Percentiles rank a stretch among this genome's conserved stretches.
Conservation (phyloP, 1,140 invertebrate genomes). For the Dreissena polymorpha region DNA sequence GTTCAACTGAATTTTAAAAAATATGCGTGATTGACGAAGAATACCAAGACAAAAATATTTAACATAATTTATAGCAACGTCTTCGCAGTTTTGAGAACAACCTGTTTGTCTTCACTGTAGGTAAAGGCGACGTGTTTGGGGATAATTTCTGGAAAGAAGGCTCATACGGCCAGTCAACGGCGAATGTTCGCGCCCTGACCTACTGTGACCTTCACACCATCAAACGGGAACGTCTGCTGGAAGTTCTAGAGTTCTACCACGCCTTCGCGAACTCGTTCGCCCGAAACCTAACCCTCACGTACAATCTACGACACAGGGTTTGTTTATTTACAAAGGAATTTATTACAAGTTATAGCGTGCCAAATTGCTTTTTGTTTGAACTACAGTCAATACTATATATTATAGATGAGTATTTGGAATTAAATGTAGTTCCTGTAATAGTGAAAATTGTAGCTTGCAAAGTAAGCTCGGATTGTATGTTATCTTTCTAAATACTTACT, state of each 20-base stretch:
- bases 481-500: too few relatives aligned
- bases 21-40: too few relatives aligned
- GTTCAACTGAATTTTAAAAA: too few relatives aligned
- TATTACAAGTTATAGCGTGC: too few relatives aligned
- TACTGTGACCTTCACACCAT: slow-evolving; percentile 99
- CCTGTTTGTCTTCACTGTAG: slow-evolving; percentile 81
- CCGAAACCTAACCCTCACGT: slow-evolving; percentile 98
- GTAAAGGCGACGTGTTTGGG: slow-evolving; percentile 99
- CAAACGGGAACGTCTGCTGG: slow-evolving; percentile 92
- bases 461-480: too few relatives aligned
- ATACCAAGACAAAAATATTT: too few relatives aligned
- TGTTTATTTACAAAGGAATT: slow-evolving; percentile 71
- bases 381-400: too few relatives aligned
- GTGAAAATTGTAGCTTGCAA: too few relatives aligned
- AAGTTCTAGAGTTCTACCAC: slow-evolving; percentile 99
- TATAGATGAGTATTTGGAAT: neutral
- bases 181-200: slow-evolving; percentile 98
- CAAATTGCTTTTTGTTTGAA: too few relatives aligned
- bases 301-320: slow-evolving; percentile 97
- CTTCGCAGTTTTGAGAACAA: neutral
- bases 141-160: slow-evolving; percentile 99
- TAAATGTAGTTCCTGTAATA: neutral
- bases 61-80: too few relatives aligned
- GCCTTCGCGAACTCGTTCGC: slow-evolving; percentile 99
- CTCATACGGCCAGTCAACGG: slow-evolving; percentile 97